A percentile compares a stretch with the other conserved stretches of the same genome.
phyloP scores from a whole-genome alignment of 2,113 vertebrate genomes.

The Bucco capensis region DNA sequence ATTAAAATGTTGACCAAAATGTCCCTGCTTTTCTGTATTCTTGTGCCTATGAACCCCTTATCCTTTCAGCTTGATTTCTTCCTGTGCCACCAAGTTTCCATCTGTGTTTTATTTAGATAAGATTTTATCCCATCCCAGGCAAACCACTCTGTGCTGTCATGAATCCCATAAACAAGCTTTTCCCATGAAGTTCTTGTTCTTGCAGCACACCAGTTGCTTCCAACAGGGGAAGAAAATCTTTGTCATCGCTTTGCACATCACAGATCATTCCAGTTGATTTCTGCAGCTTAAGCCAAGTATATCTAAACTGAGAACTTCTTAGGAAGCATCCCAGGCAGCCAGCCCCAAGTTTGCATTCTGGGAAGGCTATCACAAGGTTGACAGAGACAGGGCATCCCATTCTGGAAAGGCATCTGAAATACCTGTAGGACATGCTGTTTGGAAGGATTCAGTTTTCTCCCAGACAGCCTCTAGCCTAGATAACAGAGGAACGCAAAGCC shows the following conservation, averaged over 20 bases:
- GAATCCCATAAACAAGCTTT: background rate
- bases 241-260: background rate
- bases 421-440: background rate
- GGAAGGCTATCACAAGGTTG: background rate
- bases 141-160: background rate
- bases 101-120: slow-evolving; percentile 47
- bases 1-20: background rate
- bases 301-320: background rate
- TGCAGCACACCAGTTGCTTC: background rate
- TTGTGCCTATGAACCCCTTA: background rate
- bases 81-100: background rate
- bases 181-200: background rate
- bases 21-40: background rate
- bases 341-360: background rate
- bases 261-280: background rate
- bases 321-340: background rate
- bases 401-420: background rate
- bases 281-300: background rate
- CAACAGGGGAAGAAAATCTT: background rate
- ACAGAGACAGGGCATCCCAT: background rate
- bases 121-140: background rate
- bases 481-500: background rate
- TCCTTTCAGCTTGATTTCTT: slow-evolving; percentile 8
- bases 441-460: background rate
- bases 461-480: background rate